Conservation (phyloP, 2,113 vertebrate species). For the Syngnathoides biaculeatus region DNA sequence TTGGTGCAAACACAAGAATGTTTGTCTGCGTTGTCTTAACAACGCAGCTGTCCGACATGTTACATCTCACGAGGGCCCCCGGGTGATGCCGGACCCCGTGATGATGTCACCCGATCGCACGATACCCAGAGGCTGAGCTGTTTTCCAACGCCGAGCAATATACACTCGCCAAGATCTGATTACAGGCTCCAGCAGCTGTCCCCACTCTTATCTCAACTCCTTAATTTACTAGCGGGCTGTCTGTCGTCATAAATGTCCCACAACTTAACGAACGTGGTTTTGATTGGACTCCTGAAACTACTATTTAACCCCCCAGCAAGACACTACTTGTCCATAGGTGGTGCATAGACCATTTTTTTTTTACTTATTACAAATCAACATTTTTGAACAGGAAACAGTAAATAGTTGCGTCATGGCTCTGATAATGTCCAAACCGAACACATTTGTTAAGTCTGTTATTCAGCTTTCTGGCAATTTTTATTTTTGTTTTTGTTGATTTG, state of each 20-base stretch:
- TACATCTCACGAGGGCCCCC: slow-evolving; percentile 45
- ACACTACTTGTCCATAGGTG: too few relatives aligned
- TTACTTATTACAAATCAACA: too few relatives aligned
- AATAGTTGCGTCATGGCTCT: too few relatives aligned
- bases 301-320: too few relatives aligned
- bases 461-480: too few relatives aligned
- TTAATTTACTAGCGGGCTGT: not conserved
- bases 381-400: too few relatives aligned
- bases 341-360: too few relatives aligned
- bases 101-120: slow-evolving; percentile 53
- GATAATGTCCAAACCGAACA: too few relatives aligned
- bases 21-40: slow-evolving; percentile 38
- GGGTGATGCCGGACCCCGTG: slow-evolving; percentile 49
- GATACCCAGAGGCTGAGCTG: slow-evolving; percentile 41
- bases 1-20: slow-evolving; percentile 15
- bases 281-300: not conserved
- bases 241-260: not conserved
- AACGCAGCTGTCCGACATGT: slow-evolving; percentile 52
- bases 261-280: not conserved
- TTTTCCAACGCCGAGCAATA: slow-evolving; percentile 36
- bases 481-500: too few relatives aligned
- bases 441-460: too few relatives aligned
- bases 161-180: slow-evolving; percentile 43
- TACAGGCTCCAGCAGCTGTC: slow-evolving; percentile 54
- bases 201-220: slow-evolving; percentile 6